Evolutionary conservation across 2,797 vertebrate genomes (phyloP), one percentile per base, ranked within the genome.

Genomic region (Phrynocephalus forsythii): DNA sequence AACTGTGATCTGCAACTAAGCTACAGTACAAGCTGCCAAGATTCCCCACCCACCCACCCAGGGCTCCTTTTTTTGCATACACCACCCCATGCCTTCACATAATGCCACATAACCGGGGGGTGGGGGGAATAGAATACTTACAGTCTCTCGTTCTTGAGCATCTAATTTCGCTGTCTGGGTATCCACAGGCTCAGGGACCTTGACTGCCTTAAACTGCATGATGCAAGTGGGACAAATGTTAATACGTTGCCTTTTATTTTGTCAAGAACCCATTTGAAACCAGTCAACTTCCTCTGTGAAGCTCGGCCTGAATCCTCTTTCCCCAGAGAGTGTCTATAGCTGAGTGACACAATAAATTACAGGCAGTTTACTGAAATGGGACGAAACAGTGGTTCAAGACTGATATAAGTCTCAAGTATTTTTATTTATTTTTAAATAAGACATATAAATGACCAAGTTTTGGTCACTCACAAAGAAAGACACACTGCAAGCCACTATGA

Each of bases 151-250:
- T 89, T 99, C 98, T 92, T 98, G 98, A n/a, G 94, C 67, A 76
- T 96, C 94, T 85, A 99, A 97, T 88, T 95, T 94, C 16, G 87
- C 94, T 0, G 95, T 96, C 28, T 98, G 97, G 3, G 97, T 98
- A 90, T 99, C 98, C 86, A 95, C 95, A 0, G 99, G 98, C 92
- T 98, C 93, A n/a, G 99, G 98, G 91, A 99, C 48, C 92, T 96
- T 95, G 71, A 99, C 93, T 1, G 96, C 97, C 63, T 92, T 97
- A 90, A 98, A 99, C 99, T 99, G 94, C 44, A 85, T 77, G 90
- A 6, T 26, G 33, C 52, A 26, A 88, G 63, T 10, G 10, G 13
- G 56, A 5, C 18, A 20, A 60, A 81, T 84, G 48, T 38, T 71
- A 80, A 28, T 4, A 8, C 6, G 9, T n/a, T 68, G 4, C 5